phyloP scores from a whole-genome alignment of 2,888 invertebrate genomes.

The Phyto melanocephala region DNA sequence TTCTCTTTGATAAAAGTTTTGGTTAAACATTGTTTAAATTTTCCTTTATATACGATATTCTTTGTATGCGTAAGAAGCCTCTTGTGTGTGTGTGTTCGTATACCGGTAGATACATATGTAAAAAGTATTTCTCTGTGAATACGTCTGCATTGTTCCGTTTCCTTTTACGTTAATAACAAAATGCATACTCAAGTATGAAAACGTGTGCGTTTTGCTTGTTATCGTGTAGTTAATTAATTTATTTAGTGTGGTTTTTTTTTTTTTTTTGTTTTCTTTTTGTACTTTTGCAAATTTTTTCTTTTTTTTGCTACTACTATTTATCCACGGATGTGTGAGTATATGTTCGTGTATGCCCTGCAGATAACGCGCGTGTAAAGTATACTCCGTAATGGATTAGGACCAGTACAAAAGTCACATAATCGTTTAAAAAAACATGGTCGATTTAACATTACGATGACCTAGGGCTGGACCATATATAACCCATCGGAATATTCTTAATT shows the following conservation, averaged over 20 bases:
- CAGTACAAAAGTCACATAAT: too few species aligned
- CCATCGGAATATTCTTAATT: too few species aligned
- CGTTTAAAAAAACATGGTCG: too few species aligned
- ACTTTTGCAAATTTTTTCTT: constrained; percentile 67
- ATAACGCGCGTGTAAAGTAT: too few species aligned
- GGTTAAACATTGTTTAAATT: too few species aligned
- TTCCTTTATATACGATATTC: background rate
- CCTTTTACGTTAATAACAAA: constrained; percentile 34
- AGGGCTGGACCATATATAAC: too few species aligned
- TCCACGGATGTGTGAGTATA: background rate
- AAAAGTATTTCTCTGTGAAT: constrained; percentile 5
- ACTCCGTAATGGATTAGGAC: too few species aligned
- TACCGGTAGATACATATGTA: background rate
- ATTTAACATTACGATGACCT: too few species aligned
- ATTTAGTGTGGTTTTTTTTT: constrained; percentile 71
- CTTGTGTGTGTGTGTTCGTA: background rate
- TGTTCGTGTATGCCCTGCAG: too few species aligned
- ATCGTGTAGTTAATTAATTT: constrained; percentile 75
- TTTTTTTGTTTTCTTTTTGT: constrained; percentile 67
- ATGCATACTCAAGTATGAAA: constrained; percentile 37
- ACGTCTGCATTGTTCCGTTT: constrained; percentile 34
- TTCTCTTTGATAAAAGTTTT: too few species aligned
- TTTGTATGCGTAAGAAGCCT: background rate
- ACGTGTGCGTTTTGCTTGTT: constrained; percentile 60
- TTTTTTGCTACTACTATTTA: constrained; percentile 18